Percentiles rank a stretch among this genome's conserved stretches.
phyloP scores from a whole-genome alignment of 2,113 vertebrate genomes.

The Anguilla rostrata region DNA sequence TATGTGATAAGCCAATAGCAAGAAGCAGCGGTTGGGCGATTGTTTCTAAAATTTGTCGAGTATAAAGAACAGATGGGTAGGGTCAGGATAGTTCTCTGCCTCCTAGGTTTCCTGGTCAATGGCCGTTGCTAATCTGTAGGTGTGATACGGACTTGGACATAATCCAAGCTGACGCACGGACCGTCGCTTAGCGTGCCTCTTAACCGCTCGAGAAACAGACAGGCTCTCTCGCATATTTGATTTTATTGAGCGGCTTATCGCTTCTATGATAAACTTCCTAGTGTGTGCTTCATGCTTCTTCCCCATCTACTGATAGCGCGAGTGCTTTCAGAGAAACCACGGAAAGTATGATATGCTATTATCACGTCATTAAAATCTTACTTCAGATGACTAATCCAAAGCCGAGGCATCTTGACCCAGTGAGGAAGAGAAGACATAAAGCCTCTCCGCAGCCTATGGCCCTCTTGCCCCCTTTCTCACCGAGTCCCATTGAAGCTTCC shows the following conservation, averaged over 20 bases:
- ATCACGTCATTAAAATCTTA: background rate
- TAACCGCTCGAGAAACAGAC: background rate
- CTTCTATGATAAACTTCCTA: background rate
- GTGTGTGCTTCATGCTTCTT: background rate
- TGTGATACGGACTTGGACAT: background rate
- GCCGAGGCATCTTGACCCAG: background rate
- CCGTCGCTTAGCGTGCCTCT: background rate
- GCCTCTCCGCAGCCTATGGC: background rate
- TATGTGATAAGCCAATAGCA: no score
- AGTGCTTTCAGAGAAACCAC: background rate
- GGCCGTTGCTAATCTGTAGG: background rate
- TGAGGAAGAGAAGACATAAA: background rate
- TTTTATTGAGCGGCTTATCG: background rate
- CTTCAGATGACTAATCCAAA: background rate
- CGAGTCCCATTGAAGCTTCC: slow-evolving; percentile 9
- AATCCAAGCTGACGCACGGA: background rate
- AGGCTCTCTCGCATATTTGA: background rate
- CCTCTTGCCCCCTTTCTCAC: slow-evolving; percentile 31
- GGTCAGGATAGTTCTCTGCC: no score
- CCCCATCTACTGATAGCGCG: background rate
- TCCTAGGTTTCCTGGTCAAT: no score
- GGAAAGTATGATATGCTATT: background rate
- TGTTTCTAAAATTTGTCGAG: no score
- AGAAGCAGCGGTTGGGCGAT: no score
- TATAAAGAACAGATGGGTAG: no score